These are phyloP conservation scores for Papilio polyxenes DNA, from an alignment of 1,140 invertebrate species.

Conservation along the genomic window DNA sequence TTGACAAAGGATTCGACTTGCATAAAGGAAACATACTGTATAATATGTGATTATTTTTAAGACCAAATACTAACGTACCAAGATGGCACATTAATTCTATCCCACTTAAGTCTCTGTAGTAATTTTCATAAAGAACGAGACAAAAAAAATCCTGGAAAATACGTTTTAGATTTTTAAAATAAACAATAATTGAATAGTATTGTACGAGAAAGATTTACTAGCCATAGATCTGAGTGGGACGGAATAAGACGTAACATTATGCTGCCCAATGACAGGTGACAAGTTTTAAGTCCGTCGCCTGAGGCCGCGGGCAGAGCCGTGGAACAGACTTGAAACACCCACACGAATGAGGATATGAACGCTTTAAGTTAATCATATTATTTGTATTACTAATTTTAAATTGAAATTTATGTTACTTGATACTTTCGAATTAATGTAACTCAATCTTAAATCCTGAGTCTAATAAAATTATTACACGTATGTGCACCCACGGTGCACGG, in stretches of 20 bases:
- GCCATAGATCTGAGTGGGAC: background rate
- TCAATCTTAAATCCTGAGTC: too few relatives aligned
- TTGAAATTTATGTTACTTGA: background rate
- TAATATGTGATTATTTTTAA: too few relatives aligned
- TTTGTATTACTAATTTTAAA: background rate
- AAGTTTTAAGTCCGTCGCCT: background rate
- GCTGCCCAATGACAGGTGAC: background rate
- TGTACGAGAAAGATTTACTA: background rate
- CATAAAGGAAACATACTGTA: background rate
- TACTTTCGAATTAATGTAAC: background rate
- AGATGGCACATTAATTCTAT: too few relatives aligned
- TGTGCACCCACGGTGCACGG: too few relatives aligned
- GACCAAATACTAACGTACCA: too few relatives aligned
- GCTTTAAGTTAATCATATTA: constrained; percentile 5
- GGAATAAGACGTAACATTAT: constrained; percentile 18
- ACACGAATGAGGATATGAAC: background rate
- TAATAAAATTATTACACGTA: too few relatives aligned
- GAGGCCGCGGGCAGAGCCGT: background rate
- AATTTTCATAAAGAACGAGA: background rate
- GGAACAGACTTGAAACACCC: background rate
- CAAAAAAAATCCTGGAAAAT: too few relatives aligned
- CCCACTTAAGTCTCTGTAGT: too few relatives aligned
- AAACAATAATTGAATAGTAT: background rate
- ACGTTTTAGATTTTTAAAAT: too few relatives aligned
- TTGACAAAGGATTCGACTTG: background rate